These are phyloP conservation scores for Bombus consobrinus DNA, from an alignment of 1,140 invertebrate genomes.

Conservation along the genomic window DNA sequence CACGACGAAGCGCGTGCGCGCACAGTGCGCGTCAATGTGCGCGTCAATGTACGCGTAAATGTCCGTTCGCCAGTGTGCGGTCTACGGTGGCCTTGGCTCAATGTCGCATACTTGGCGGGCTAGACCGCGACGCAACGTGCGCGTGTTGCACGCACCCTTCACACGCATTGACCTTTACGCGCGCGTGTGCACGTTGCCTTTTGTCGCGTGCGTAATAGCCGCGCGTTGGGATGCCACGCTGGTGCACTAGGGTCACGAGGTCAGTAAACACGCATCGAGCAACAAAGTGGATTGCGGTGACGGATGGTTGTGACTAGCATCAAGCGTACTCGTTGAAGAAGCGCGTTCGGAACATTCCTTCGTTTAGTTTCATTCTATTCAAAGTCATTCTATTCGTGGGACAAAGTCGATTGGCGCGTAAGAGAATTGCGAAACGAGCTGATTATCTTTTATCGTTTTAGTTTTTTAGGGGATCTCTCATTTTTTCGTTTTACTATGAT, in stretches of 20 bases:
- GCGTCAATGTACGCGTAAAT: slow-evolving; percentile 2
- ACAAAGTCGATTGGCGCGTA: too few relatives aligned
- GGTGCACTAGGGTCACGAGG: not conserved
- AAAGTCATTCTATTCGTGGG: too few relatives aligned
- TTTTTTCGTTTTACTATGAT: too few relatives aligned
- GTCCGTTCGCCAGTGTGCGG: slow-evolving; percentile 45
- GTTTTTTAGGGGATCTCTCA: too few relatives aligned
- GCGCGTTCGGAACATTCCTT: not conserved
- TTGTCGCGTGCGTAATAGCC: slow-evolving; percentile 19
- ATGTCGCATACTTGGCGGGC: slow-evolving; percentile 55
- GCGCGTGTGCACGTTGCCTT: not conserved
- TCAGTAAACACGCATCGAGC: slow-evolving; percentile 15
- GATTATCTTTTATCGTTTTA: too few relatives aligned
- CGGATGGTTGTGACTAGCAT: slow-evolving; percentile 14
- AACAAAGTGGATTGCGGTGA: slow-evolving; percentile 23
- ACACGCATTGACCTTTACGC: not conserved
- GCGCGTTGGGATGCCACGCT: not conserved
- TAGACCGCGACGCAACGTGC: slow-evolving; percentile 18
- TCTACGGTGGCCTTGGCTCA: slow-evolving; percentile 65
- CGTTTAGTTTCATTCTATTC: too few relatives aligned
- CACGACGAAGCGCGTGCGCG: not conserved
- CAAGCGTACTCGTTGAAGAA: slow-evolving; percentile 3
- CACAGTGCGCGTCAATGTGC: not conserved
- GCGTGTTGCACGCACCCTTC: not conserved
- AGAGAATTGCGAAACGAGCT: too few relatives aligned